Conservation (phyloP, 2,113 vertebrate genomes). For the Notarius quadriscutis region DNA sequence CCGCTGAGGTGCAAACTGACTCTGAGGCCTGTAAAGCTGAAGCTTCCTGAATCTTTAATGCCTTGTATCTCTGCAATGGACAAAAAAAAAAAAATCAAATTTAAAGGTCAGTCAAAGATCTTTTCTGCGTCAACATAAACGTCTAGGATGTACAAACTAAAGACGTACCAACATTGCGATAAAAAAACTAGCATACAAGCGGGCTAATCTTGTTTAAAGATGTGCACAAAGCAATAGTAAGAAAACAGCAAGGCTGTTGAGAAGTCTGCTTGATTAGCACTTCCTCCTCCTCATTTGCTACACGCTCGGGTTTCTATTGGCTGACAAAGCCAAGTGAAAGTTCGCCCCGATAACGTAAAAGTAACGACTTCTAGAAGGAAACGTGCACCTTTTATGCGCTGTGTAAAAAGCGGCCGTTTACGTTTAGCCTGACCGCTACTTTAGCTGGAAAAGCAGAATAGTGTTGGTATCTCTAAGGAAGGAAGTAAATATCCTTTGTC, state of each 20-base stretch:
- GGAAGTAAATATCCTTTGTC: background rate
- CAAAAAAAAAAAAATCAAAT: background rate
- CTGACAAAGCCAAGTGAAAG: background rate
- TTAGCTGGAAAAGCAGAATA: background rate
- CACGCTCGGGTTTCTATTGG: background rate
- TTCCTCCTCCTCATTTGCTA: background rate
- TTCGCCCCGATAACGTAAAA: background rate
- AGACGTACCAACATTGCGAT: background rate
- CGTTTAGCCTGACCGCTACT: background rate
- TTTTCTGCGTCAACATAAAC: background rate
- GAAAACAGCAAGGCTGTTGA: background rate
- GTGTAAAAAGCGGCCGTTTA: background rate
- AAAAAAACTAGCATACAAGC: too few species aligned
- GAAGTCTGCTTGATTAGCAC: background rate
- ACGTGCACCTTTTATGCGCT: background rate
- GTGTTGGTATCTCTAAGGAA: background rate
- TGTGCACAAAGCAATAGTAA: background rate
- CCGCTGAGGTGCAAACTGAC: background rate
- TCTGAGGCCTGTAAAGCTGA: constrained; percentile 30
- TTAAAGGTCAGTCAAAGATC: background rate
- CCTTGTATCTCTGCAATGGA: constrained; percentile 63
- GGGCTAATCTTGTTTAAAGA: too few species aligned
- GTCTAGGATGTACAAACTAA: background rate
- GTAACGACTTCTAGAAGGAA: background rate
- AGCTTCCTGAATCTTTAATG: constrained; percentile 52